phyloP scores from a whole-genome alignment of 1,140 invertebrate species.

The Pogonognathellus flavescens region DNA sequence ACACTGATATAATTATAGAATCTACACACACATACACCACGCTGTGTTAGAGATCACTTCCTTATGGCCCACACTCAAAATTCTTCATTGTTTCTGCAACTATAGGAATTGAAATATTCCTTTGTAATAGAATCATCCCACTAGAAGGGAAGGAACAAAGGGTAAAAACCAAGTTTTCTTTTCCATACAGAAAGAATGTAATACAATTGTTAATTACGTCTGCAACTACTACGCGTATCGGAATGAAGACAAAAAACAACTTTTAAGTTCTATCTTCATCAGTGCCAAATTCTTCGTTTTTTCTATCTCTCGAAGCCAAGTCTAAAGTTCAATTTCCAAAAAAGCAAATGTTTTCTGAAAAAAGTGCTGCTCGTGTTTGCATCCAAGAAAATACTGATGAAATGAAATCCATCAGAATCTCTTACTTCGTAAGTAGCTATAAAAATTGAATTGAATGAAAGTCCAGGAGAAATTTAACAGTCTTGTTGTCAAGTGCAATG shows the following conservation, averaged over 20 bases:
- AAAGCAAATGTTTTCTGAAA: neutral
- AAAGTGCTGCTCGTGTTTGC: conserved; percentile 42
- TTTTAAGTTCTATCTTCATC: neutral
- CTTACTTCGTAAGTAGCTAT: neutral
- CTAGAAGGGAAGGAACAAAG: too few relatives aligned
- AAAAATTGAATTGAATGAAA: neutral
- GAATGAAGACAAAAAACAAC: too few relatives aligned
- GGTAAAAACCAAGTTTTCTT: too few relatives aligned
- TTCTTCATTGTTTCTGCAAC: too few relatives aligned
- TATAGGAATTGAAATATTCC: too few relatives aligned
- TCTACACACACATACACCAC: too few relatives aligned
- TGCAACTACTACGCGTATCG: too few relatives aligned
- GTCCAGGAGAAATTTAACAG: neutral
- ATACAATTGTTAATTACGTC: neutral
- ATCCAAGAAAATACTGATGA: neutral
- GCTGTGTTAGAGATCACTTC: too few relatives aligned
- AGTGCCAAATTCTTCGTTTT: conserved; percentile 33
- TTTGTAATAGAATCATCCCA: too few relatives aligned
- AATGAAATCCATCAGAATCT: conserved; percentile 14
- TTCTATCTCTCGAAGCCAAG: neutral
- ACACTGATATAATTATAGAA: too few relatives aligned
- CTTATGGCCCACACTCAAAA: too few relatives aligned
- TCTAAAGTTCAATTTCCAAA: conserved; percentile 1
- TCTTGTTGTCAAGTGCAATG: conserved; percentile 29
- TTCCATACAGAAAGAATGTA: too few relatives aligned